Percentiles rank a stretch among this genome's conserved stretches.
Evolutionary conservation across 2,113 vertebrate genomes (phyloP).

Genomic region (Pongo abelii): DNA sequence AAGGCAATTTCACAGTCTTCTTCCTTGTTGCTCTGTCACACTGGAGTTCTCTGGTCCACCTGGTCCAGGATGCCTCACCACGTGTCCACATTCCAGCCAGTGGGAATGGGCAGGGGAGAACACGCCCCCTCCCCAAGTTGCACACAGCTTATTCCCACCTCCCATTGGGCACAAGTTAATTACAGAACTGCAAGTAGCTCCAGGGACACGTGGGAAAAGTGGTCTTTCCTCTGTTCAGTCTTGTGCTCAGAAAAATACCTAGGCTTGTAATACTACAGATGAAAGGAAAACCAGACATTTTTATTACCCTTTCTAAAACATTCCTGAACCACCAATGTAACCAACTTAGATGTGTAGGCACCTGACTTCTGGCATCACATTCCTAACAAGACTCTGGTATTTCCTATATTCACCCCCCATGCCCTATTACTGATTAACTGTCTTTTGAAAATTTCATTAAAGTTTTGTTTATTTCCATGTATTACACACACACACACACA

Average conservation of each 20-base stretch:
- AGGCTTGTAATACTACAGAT: background rate
- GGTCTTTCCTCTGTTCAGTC: background rate
- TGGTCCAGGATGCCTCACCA: background rate
- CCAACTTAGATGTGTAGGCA: background rate
- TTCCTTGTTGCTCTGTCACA: background rate
- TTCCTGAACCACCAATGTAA: background rate
- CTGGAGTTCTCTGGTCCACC: background rate
- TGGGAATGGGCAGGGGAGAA: background rate
- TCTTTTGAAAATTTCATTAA: constrained; percentile 3
- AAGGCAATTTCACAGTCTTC: background rate
- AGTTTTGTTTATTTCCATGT: background rate
- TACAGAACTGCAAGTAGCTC: background rate
- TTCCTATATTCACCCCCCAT: background rate
- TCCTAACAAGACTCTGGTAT: background rate
- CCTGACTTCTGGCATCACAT: background rate
- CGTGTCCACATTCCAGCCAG: background rate
- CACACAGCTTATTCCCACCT: background rate
- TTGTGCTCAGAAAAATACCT: background rate
- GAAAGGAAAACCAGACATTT: background rate
- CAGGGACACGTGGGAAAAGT: background rate
- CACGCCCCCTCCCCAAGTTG: background rate
- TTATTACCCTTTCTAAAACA: background rate
- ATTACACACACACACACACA: background rate
- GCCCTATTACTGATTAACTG: background rate
- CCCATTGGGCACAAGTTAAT: background rate